Evolutionary conservation across 1,140 invertebrate genomes (phyloP), one percentile per base, ranked within the genome.

Genomic region (Diprion similis): DNA sequence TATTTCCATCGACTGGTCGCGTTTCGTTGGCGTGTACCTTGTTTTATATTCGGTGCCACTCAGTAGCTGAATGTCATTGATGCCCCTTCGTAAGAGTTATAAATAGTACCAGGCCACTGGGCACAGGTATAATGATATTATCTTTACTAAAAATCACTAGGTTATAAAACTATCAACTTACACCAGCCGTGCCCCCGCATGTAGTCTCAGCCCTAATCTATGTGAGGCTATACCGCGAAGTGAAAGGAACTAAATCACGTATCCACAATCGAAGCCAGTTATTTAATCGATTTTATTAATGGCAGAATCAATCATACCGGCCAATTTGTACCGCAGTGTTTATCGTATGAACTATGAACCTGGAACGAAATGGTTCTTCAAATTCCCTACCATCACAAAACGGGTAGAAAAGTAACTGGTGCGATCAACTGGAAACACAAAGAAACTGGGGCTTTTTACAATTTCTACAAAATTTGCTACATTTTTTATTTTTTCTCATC

Each of bases 101-200:
- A 59, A 59, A 59, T 59, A 59, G 51, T 59, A 59, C n/a, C 51
- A 17, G 51, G 51, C 51, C 51, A 59, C 11, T 59, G 51, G 51
- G 51, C 51, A 59, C 51, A 9, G 51, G 51, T 17, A 59, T 59
- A 59, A 59, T 59, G 51, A 59, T 59, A 59, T 59, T 59, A 59
- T 59, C 6, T 59, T 59, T 59, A 13, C 9, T 17, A 59, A 59
- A 59, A 59, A 59, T 59, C 51, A 59, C 51, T 59, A 17, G 51
- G 51, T 59, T 59, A 59, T 59, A 59, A 59, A 59, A 59, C 51
- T 59, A 59, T 59, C 51, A 59, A 59, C 51, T 59, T 59, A 59
- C 51, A 59, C 51, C 51, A 59, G 51, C 51, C 2, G 8, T 37
- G 24, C 24, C 6, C 24, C 51, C 11, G 51, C 11, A 59, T 59